These are phyloP conservation scores for Ceyx cyanopectus DNA, from an alignment of 2,113 vertebrate genomes.

Conservation along the genomic window DNA sequence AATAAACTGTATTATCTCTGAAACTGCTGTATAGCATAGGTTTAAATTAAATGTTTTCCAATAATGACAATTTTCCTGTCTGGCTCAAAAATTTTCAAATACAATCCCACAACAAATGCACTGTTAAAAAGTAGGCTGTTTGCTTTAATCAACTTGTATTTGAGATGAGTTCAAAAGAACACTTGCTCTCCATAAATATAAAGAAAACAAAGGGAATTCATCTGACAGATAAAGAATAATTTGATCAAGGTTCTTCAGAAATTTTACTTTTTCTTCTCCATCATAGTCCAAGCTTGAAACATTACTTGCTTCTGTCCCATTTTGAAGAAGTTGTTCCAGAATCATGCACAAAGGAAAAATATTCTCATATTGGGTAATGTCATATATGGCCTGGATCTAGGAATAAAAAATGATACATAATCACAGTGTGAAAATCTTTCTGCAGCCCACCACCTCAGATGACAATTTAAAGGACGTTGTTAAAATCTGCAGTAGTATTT, in stretches of 20 bases:
- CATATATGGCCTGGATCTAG: conserved; percentile 74
- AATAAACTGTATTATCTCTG: too few species aligned
- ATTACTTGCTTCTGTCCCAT: neutral
- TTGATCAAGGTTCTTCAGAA: conserved; percentile 80
- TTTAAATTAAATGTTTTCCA: neutral
- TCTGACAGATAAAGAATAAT: conserved; percentile 81
- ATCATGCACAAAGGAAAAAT: conserved; percentile 81
- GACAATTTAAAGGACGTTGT: neutral
- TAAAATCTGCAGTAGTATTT: neutral
- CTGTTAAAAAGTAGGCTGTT: neutral
- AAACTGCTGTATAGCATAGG: too few species aligned
- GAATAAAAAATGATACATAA: conserved; percentile 38
- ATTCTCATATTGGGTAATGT: conserved; percentile 84
- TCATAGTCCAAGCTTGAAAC: neutral
- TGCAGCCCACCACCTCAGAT: neutral
- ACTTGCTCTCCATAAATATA: conserved; percentile 86
- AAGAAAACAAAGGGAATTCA: conserved; percentile 87
- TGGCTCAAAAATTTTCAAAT: neutral
- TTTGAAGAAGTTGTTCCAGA: conserved; percentile 85
- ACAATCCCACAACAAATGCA: neutral
- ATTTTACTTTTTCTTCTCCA: conserved; percentile 70
- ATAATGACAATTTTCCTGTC: neutral
- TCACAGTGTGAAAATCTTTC: neutral
- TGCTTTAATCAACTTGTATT: conserved; percentile 51
- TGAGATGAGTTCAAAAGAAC: conserved; percentile 73